These are phyloP conservation scores for Margarornis squamiger DNA, from an alignment of 2,797 vertebrate genomes.

Conservation along the genomic window DNA sequence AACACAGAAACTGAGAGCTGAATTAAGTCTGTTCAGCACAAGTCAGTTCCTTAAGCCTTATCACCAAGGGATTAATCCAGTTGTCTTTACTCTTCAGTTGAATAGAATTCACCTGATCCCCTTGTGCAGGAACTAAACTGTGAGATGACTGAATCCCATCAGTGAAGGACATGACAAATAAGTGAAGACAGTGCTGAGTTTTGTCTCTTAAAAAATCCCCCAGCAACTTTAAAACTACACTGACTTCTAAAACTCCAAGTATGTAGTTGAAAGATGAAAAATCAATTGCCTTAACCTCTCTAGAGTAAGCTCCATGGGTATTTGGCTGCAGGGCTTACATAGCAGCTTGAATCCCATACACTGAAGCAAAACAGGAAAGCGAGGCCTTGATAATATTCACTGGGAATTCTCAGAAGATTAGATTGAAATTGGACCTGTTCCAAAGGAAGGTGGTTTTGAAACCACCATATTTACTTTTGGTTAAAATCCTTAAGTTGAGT, in stretches of 20 bases:
- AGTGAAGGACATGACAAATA: neutral
- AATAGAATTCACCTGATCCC: neutral
- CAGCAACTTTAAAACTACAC: neutral
- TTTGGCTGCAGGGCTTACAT: neutral
- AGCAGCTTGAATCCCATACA: neutral
- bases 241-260: neutral
- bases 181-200: neutral
- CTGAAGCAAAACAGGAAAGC: neutral
- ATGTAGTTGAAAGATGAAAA: neutral
- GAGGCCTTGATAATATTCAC: neutral
- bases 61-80: neutral
- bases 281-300: neutral
- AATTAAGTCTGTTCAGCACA: neutral
- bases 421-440: neutral
- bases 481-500: neutral
- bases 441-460: neutral
- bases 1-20: neutral
- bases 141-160: neutral
- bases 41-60: neutral
- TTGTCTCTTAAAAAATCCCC: neutral
- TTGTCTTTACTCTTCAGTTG: neutral
- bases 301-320: neutral
- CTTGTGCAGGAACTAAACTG: neutral
- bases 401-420: neutral
- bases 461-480: neutral